Evolutionary conservation across 2,888 invertebrate genomes (phyloP).

Genomic region (Leptinotarsa tumamoca): DNA sequence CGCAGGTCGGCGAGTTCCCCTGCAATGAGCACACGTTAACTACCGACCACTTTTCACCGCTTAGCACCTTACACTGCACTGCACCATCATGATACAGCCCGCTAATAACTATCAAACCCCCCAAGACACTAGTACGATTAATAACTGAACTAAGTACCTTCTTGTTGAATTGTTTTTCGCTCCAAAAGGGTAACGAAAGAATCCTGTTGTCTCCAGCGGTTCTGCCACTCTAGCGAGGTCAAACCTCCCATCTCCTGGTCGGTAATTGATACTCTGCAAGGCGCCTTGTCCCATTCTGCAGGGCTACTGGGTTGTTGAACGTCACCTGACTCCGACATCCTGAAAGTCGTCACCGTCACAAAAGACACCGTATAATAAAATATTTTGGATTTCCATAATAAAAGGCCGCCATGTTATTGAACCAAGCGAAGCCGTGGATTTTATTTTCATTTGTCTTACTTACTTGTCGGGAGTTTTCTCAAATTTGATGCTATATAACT

Average conservation of each 20-base stretch:
- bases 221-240: slow-evolving; percentile 75
- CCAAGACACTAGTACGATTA: slow-evolving; percentile 49
- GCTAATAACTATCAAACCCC: slow-evolving; percentile 37
- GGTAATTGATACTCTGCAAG: slow-evolving; percentile 73
- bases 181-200: slow-evolving; percentile 81
- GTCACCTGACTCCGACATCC: slow-evolving; percentile 60
- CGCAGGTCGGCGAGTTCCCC: slow-evolving; percentile 79
- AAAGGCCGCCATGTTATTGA: slow-evolving; percentile 49
- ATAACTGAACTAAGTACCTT: slow-evolving; percentile 75
- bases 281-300: slow-evolving; percentile 66
- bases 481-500: slow-evolving; percentile 34
- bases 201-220: slow-evolving; percentile 82
- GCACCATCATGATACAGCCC: slow-evolving; percentile 54
- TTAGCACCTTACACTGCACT: slow-evolving; percentile 54
- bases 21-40: slow-evolving; percentile 65
- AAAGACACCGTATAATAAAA: background rate
- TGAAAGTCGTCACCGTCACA: slow-evolving; percentile 49
- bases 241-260: slow-evolving; percentile 75
- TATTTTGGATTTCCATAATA: slow-evolving; percentile 24
- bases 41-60: slow-evolving; percentile 47
- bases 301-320: slow-evolving; percentile 67
- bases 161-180: slow-evolving; percentile 79
- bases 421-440: slow-evolving; percentile 42
- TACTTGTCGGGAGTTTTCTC: slow-evolving; percentile 37
- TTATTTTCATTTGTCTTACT: slow-evolving; percentile 32